phyloP scores from a whole-genome alignment of 1,140 invertebrate genomes.

The Lepidurus apus region DNA sequence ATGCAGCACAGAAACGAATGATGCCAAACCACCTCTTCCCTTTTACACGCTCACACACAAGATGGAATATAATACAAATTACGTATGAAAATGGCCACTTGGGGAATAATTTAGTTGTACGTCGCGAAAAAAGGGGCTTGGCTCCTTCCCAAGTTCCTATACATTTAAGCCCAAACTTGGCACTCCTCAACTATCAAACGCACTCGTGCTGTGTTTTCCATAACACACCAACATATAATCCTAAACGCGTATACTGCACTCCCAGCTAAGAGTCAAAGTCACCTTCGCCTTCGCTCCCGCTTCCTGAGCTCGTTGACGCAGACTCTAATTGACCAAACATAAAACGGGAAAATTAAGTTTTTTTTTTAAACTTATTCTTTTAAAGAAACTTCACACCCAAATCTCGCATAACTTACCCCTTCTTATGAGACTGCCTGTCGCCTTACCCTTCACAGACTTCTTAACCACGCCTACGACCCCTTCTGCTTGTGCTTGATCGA shows the following conservation, averaged over 20 bases:
- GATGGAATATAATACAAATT: conserved; percentile 20
- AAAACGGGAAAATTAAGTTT: too few species aligned
- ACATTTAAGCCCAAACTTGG: background rate
- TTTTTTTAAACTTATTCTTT: too few species aligned
- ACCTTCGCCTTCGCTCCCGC: background rate
- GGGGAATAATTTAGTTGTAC: conserved; percentile 15
- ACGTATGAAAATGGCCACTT: conserved; percentile 19
- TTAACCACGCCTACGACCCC: background rate
- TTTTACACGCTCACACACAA: conserved; percentile 8
- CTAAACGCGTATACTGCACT: background rate
- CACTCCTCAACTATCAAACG: background rate
- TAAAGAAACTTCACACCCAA: too few species aligned
- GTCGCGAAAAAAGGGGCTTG: background rate
- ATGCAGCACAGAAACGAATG: background rate
- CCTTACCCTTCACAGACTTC: background rate
- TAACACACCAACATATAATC: background rate
- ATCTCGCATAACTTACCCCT: background rate
- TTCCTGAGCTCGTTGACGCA: conserved; percentile 7
- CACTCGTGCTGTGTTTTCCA: background rate
- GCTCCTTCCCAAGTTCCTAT: background rate
- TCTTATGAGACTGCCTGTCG: background rate
- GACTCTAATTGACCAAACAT: background rate
- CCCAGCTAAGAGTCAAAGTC: background rate
- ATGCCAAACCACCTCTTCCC: conserved; percentile 5
- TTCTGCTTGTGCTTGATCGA: conserved; percentile 52